Conservation (phyloP, 2,113 vertebrate genomes). For the Syngnathus scovelli region DNA sequence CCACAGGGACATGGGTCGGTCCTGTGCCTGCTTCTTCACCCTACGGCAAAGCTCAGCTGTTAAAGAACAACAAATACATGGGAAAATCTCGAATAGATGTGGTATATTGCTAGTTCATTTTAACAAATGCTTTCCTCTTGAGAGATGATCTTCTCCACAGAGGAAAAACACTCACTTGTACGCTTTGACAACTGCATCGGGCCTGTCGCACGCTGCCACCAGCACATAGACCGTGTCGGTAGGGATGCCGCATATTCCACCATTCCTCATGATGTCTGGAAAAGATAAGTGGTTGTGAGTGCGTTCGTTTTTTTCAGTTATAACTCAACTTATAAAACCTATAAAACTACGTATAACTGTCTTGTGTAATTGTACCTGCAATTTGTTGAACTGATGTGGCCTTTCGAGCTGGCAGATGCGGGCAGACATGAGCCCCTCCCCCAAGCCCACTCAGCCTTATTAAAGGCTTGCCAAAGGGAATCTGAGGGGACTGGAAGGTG, state of each 20-base stretch:
- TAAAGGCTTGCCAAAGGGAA: constrained; percentile 74
- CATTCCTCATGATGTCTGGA: constrained; percentile 83
- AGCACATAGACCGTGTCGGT: constrained; percentile 88
- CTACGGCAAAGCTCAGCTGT: constrained; percentile 45
- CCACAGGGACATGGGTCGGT: constrained; percentile 88
- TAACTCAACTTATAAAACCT: background rate
- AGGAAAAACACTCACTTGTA: constrained; percentile 70
- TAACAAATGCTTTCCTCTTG: too few relatives aligned
- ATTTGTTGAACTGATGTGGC: constrained; percentile 79
- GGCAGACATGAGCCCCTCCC: constrained; percentile 65
- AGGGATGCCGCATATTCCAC: constrained; percentile 82
- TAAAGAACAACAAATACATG: too few relatives aligned
- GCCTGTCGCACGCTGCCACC: constrained; percentile 82
- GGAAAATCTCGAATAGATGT: too few relatives aligned
- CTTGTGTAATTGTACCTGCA: constrained; percentile 70
- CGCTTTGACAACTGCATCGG: constrained; percentile 80
- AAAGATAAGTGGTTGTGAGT: background rate
- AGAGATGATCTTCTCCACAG: too few relatives aligned
- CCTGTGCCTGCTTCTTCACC: constrained; percentile 82
- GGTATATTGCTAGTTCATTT: too few relatives aligned
- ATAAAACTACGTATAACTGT: background rate
- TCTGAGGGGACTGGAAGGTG: constrained; percentile 71
- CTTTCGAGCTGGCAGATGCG: constrained; percentile 76
- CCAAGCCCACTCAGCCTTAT: constrained; percentile 71
- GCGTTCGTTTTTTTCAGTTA: too few relatives aligned